Conservation (phyloP, 2,888 invertebrate species). For the Corbicula japonica region DNA sequence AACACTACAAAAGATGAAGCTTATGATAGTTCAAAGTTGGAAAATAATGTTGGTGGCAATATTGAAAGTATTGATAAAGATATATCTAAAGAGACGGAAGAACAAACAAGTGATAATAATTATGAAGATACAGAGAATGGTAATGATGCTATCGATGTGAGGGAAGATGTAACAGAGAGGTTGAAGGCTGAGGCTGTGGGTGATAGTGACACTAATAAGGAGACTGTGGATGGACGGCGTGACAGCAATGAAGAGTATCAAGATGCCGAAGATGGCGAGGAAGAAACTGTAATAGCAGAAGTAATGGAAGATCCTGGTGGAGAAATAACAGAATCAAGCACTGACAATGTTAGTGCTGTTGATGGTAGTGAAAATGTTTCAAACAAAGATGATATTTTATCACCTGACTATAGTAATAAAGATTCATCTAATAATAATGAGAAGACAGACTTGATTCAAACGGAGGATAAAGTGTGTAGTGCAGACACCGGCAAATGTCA, state of each 20-base stretch:
- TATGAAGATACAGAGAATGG: slow-evolving; percentile 15
- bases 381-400: slow-evolving; percentile 9
- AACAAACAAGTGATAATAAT: slow-evolving; percentile 14
- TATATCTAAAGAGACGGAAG: slow-evolving; percentile 25
- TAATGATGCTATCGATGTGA: slow-evolving; percentile 17
- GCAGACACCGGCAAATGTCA: not conserved
- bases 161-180: slow-evolving; percentile 33
- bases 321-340: slow-evolving; percentile 22
- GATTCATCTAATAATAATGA: slow-evolving; percentile 28
- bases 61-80: slow-evolving; percentile 19
- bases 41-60: slow-evolving; percentile 35
- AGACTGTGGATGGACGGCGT: too few species aligned
- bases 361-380: slow-evolving; percentile 27
- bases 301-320: slow-evolving; percentile 49
- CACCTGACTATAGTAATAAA: slow-evolving; percentile 12
- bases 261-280: slow-evolving; percentile 51
- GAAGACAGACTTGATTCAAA: slow-evolving; percentile 30
- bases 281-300: slow-evolving; percentile 32
- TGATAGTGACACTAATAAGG: slow-evolving; percentile 46
- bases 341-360: slow-evolving; percentile 28
- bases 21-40: slow-evolving; percentile 31
- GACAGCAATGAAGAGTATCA: slow-evolving; percentile 60
- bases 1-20: slow-evolving; percentile 46
- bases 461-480: slow-evolving; percentile 9
- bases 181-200: slow-evolving; percentile 29